Base-by-base conservation (phyloP, 2,113 vertebrate species). In the Amazona vittata region DNA sequence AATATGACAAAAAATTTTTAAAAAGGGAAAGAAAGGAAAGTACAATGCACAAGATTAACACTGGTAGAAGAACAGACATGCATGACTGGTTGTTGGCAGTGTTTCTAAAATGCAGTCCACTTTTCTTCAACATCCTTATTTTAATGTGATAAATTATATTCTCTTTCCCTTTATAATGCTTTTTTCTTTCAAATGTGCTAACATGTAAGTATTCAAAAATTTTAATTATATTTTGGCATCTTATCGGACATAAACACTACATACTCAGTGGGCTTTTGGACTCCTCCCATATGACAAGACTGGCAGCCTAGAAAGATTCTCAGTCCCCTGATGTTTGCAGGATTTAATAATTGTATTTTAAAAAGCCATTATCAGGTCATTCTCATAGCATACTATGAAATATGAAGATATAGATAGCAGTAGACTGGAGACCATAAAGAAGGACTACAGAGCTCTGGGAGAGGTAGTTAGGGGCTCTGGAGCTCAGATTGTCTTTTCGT, bases 141-240 rank as follows among this genome's bases (percentile, higher is more conserved):
- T 95, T 92, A 70, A 37, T 46, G 35, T 70, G 68, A 97, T 79
- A 96, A 86, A 96, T 95, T 77, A 35, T 57, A 79, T 95, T 88
- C 64, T 3, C 12, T 92, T 91, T 94, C 88, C n/a, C n/a, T 92
- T 95, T 92, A 91, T 70, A 49, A 65, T 73, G 22, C 4, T 84
- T 94, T 96, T 84, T 94, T 71, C 73, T 92, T 95, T 95, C 70
- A 87, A 89, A 95, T 86, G 22, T 82, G 64, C 17, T 95, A 96
- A 82, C 60, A 73, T 60, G 33, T 50, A 93, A 85, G 67, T 92
- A 88, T 93, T 93, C 0, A 94, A 95, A 93, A 96, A 50, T 29
- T 57, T 79, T 92, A 95, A 94, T 96, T 96, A 87, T 47, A 33
- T 96, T 96, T 96, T 97, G 90, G 80, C 93, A 96, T 49, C 41